phyloP scores from a whole-genome alignment of 2,888 invertebrate species.

The Bhutanitis thaidina region DNA sequence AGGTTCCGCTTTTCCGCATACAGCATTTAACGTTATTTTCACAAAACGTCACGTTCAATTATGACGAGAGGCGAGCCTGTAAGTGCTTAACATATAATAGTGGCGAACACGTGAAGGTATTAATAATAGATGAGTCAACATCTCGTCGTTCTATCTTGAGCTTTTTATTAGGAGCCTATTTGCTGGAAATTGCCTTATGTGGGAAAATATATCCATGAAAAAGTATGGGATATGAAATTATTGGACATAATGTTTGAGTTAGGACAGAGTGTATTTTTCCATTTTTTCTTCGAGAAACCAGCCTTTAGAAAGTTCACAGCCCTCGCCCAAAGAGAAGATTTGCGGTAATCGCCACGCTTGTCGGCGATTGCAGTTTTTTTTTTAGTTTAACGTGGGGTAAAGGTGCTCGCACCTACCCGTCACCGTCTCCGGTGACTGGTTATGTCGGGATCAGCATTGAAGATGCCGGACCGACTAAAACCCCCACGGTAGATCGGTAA shows the following conservation, averaged over 20 bases:
- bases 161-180: slow-evolving; percentile 10
- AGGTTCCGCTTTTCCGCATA: background rate
- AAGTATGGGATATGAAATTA: slow-evolving; percentile 8
- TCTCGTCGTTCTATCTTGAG: background rate
- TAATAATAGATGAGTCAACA: slow-evolving; percentile 15
- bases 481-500: too few species aligned
- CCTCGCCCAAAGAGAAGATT: too few species aligned
- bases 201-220: background rate
- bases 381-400: too few species aligned
- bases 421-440: too few species aligned
- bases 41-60: slow-evolving; percentile 7
- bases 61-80: background rate
- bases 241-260: background rate
- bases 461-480: too few species aligned
- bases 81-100: slow-evolving; percentile 14
- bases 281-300: too few species aligned
- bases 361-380: too few species aligned
- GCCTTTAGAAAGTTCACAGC: too few species aligned
- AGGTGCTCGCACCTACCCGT: too few species aligned
- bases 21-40: background rate
- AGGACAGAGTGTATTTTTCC: too few species aligned
- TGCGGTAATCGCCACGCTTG: too few species aligned
- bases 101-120: slow-evolving; percentile 2
- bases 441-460: too few species aligned
- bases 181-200: slow-evolving; percentile 6